Conservation (phyloP, 2,888 invertebrate species). For the Cybosia mesomella region DNA sequence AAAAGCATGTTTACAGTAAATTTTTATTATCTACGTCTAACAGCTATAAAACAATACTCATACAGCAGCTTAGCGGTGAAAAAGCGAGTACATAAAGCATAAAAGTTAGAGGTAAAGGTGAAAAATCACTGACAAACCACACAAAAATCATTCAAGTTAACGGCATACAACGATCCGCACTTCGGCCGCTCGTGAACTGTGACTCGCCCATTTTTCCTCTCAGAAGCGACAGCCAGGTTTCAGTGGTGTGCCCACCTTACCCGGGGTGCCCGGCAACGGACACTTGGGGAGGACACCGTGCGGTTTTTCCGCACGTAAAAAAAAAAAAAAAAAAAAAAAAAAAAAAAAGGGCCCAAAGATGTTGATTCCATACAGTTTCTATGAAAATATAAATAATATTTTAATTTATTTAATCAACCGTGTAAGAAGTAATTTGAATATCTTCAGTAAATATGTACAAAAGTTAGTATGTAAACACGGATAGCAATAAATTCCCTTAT, state of each 20-base stretch:
- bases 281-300: too few species aligned
- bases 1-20: constrained; percentile 28
- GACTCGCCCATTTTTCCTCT: constrained; percentile 68
- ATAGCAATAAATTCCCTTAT: constrained; percentile 39
- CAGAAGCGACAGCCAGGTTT: constrained; percentile 59
- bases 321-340: too few species aligned
- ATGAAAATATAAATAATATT: not conserved
- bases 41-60: constrained; percentile 23
- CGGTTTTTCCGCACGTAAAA: too few species aligned
- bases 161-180: constrained; percentile 77
- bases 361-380: not conserved
- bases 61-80: constrained; percentile 26
- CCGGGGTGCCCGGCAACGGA: too few species aligned
- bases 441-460: constrained; percentile 12
- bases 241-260: too few species aligned
- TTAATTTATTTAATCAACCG: not conserved
- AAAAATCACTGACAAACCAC: constrained; percentile 74
- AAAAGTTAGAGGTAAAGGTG: constrained; percentile 60
- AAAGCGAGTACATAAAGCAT: constrained; percentile 58
- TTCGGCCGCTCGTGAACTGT: constrained; percentile 69
- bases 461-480: constrained; percentile 36
- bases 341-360: not conserved
- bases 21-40: constrained; percentile 19
- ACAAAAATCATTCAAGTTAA: constrained; percentile 77
- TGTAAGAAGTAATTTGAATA: not conserved